phyloP scores from a whole-genome alignment of 2,797 vertebrate genomes.

The Helostoma temminkii region DNA sequence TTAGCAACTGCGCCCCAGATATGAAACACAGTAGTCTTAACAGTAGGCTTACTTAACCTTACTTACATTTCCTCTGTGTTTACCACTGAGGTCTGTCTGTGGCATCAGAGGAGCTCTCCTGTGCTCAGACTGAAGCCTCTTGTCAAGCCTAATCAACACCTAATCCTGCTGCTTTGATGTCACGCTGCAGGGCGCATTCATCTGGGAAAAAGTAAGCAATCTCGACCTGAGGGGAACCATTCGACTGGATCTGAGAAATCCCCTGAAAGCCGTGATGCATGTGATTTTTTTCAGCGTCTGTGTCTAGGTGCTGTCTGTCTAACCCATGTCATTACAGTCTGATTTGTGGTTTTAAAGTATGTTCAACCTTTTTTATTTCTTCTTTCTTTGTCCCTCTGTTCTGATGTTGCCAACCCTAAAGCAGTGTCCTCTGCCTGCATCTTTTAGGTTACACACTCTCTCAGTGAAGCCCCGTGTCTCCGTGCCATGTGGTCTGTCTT shows the following conservation, averaged over 20 bases:
- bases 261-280: constrained; percentile 22
- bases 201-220: constrained; percentile 21
- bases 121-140: constrained; percentile 2
- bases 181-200: constrained; percentile 21
- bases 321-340: background rate
- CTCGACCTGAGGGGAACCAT: constrained; percentile 16
- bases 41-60: too few relatives aligned
- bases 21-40: too few relatives aligned
- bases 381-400: background rate
- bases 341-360: constrained; percentile 11
- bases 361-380: background rate
- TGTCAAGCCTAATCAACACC: constrained; percentile 33
- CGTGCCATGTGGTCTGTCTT: constrained; percentile 43
- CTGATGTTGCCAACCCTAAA: background rate
- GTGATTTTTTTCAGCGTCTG: constrained; percentile 13
- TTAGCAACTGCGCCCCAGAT: too few relatives aligned
- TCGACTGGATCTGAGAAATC: constrained; percentile 31
- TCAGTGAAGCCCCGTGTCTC: constrained; percentile 19
- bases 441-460: background rate
- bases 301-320: background rate
- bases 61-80: background rate
- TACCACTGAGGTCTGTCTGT: background rate
- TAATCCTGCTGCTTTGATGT: constrained; percentile 59
- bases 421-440: constrained; percentile 8
- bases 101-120: background rate